Evolutionary conservation across 2,113 vertebrate species (phyloP).

Genomic region (Sceloporus undulatus): DNA sequence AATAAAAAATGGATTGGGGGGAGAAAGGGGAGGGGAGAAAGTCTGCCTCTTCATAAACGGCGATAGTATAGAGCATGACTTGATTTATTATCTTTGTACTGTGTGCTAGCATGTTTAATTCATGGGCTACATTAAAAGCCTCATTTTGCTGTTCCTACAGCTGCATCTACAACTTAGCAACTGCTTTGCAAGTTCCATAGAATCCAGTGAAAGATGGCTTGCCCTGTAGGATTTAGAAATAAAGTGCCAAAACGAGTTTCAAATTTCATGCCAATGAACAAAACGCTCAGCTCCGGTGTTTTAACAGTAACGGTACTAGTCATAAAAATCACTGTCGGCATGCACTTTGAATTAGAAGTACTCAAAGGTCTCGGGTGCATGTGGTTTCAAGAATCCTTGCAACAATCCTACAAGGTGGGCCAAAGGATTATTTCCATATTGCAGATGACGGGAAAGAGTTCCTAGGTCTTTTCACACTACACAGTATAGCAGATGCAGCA

Average conservation of each 20-base stretch:
- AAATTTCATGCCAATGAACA: background rate
- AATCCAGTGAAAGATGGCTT: constrained; percentile 3
- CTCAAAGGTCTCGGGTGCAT: background rate
- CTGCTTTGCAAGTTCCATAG: background rate
- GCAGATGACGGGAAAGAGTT: too few relatives aligned
- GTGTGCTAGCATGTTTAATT: constrained; percentile 22
- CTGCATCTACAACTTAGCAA: background rate
- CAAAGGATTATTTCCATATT: background rate
- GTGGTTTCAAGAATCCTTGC: background rate
- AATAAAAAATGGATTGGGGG: background rate
- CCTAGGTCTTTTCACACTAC: too few relatives aligned
- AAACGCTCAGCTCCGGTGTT: background rate
- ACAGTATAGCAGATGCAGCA: too few relatives aligned
- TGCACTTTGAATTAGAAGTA: too few relatives aligned
- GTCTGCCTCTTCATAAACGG: background rate
- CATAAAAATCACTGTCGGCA: background rate
- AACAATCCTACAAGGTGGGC: background rate
- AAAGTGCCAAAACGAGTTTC: background rate
- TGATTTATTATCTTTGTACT: constrained; percentile 18
- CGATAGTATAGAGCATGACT: background rate
- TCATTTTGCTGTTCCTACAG: constrained; percentile 1
- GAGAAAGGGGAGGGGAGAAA: rapidly evolving
- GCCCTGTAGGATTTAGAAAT: background rate
- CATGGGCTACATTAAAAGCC: constrained; percentile 25
- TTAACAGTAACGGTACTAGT: background rate